phyloP scores from a whole-genome alignment of 1,140 invertebrate genomes.

The Megalonaias nervosa region DNA sequence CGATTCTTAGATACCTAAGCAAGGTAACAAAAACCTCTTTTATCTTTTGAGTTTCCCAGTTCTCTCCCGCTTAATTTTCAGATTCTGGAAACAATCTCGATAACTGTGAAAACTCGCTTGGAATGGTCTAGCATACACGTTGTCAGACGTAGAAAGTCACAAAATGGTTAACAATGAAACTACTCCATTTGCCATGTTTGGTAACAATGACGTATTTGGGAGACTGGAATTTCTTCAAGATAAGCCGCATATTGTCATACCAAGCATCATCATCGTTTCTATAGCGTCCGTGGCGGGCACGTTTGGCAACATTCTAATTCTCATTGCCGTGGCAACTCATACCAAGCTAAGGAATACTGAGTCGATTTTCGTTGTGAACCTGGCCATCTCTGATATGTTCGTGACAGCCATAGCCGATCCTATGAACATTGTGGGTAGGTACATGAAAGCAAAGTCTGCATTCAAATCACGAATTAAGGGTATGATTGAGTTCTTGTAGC shows the following conservation, averaged over 20 bases:
- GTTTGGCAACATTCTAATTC: slow-evolving; percentile 37
- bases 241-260: slow-evolving; percentile 7
- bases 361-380: slow-evolving; percentile 39
- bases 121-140: too few relatives aligned
- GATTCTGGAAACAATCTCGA: too few relatives aligned
- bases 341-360: slow-evolving; percentile 26
- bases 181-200: too few relatives aligned
- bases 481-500: too few relatives aligned
- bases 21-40: too few relatives aligned
- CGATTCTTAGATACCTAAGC: too few relatives aligned
- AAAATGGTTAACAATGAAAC: too few relatives aligned
- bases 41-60: too few relatives aligned
- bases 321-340: slow-evolving; percentile 21
- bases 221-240: slow-evolving; percentile 5
- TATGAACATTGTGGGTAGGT: slow-evolving; percentile 40
- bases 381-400: slow-evolving; percentile 40
- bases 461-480: too few relatives aligned
- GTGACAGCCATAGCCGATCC: slow-evolving; percentile 34
- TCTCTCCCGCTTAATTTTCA: too few relatives aligned
- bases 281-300: slow-evolving; percentile 29
- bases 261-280: slow-evolving; percentile 11
- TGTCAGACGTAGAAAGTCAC: too few relatives aligned
- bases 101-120: too few relatives aligned
- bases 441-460: not conserved
- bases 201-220: not conserved